Evolutionary conservation across 2,113 vertebrate genomes (phyloP).

Genomic region (Phainopepla nitens): DNA sequence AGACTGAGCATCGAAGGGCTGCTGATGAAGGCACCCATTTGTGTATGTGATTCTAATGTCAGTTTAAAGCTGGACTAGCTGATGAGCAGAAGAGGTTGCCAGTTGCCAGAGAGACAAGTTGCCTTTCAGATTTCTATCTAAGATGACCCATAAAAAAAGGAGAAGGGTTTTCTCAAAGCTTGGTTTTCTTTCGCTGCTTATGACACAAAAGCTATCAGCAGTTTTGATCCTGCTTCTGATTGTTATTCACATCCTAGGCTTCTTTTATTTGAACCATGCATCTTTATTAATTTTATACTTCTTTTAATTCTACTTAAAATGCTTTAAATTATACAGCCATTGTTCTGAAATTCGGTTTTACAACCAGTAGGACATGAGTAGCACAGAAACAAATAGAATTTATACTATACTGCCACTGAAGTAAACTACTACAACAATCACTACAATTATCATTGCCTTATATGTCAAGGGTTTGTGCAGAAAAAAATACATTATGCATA

Average conservation of each 20-base stretch:
- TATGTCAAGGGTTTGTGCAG: not conserved
- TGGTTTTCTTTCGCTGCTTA: not conserved
- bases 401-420: not conserved
- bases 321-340: slow-evolving; percentile 1
- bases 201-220: not conserved
- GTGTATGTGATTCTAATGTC: not conserved
- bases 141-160: not conserved
- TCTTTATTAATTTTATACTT: not conserved
- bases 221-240: not conserved
- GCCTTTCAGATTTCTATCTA: not conserved
- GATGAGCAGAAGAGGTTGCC: not conserved
- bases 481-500: not conserved
- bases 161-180: not conserved
- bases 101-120: not conserved
- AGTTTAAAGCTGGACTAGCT: not conserved
- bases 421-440: not conserved
- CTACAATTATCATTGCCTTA: not conserved
- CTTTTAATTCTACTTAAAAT: slow-evolving; percentile 56
- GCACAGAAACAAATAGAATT: not conserved
- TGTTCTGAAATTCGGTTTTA: not conserved
- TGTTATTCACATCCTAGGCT: not conserved
- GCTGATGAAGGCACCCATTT: not conserved
- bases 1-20: not conserved
- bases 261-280: not conserved
- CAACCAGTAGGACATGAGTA: not conserved